Evolutionary conservation across 2,797 vertebrate species (phyloP).

Genomic region (Argyrosomus regius): DNA sequence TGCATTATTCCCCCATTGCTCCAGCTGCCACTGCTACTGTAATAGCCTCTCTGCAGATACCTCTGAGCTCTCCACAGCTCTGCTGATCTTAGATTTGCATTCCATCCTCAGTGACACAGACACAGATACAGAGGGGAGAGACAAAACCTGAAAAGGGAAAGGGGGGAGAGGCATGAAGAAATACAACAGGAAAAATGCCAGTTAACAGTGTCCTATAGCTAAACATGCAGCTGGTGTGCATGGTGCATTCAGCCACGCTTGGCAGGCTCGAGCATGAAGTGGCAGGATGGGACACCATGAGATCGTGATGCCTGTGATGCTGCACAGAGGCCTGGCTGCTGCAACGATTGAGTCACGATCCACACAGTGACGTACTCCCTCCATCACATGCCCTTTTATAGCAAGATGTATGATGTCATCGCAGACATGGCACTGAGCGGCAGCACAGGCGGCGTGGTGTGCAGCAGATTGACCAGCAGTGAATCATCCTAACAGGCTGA

Average conservation of each 20-base stretch:
- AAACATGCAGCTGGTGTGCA: constrained; percentile 38
- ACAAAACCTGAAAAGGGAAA: constrained; percentile 3
- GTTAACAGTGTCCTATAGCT: constrained; percentile 18
- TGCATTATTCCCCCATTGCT: constrained; percentile 57
- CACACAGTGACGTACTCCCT: constrained; percentile 31
- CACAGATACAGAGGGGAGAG: constrained; percentile 4
- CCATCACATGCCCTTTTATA: constrained; percentile 45
- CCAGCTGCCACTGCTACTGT: constrained; percentile 60
- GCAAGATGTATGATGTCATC: constrained; percentile 49
- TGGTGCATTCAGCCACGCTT: constrained; percentile 41
- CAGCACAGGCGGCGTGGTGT: constrained; percentile 23
- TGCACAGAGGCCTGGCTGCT: constrained; percentile 44
- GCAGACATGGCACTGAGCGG: constrained; percentile 20
- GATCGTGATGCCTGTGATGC: constrained; percentile 38
- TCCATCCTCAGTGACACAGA: constrained; percentile 43
- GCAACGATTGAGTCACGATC: constrained; percentile 51
- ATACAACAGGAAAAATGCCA: neutral
- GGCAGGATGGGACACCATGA: constrained; percentile 19
- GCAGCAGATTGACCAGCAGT: constrained; percentile 43
- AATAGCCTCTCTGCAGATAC: constrained; percentile 67
- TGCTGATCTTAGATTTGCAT: constrained; percentile 64
- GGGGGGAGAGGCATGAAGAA: neutral
- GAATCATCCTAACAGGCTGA: constrained; percentile 55
- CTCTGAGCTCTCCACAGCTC: constrained; percentile 52
- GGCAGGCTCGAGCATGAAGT: constrained; percentile 32